These are phyloP conservation scores for Choloepus didactylus DNA, from an alignment of 2,797 vertebrate genomes.

Conservation along the genomic window DNA sequence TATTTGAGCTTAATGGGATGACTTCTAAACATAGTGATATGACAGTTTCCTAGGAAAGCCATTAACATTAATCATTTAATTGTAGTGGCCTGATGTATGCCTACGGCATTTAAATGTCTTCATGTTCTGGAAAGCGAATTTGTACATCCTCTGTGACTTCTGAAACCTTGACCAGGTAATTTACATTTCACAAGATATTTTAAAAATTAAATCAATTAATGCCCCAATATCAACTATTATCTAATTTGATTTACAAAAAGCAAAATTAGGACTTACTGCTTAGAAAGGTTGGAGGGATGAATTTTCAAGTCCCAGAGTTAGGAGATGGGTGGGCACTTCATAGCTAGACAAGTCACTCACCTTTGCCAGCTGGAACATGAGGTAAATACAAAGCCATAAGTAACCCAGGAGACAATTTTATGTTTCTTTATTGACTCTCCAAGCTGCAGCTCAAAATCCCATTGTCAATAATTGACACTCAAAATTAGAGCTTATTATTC, in stretches of 20 bases:
- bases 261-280: not conserved
- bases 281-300: not conserved
- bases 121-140: not conserved
- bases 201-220: not conserved
- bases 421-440: not conserved
- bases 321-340: not conserved
- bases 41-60: not conserved
- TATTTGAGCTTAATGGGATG: not conserved
- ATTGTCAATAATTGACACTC: not conserved
- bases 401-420: not conserved
- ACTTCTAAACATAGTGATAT: not conserved
- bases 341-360: not conserved
- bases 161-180: not conserved
- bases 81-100: not conserved
- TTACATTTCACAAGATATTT: not conserved
- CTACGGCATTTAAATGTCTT: not conserved
- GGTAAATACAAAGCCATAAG: not conserved
- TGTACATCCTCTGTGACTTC: not conserved
- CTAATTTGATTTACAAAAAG: not conserved
- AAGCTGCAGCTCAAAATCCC: not conserved
- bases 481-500: not conserved
- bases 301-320: not conserved
- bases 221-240: not conserved
- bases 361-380: not conserved
- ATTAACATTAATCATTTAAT: not conserved